Evolutionary conservation across 2,797 vertebrate genomes (phyloP).

Genomic region (Acanthurus lineatus): DNA sequence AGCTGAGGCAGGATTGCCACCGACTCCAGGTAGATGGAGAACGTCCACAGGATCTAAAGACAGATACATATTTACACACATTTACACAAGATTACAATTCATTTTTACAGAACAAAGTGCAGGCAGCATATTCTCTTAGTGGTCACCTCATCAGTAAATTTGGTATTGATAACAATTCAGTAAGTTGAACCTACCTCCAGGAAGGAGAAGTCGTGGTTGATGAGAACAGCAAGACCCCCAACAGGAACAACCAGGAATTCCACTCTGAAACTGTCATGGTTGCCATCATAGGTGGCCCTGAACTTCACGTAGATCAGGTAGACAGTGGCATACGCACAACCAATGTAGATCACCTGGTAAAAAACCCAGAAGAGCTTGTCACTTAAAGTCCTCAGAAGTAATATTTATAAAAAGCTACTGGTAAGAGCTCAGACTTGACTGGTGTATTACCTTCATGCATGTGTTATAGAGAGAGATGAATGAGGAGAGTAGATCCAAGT

Average conservation of each 20-base stretch:
- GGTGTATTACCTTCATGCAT: slow-evolving; percentile 93
- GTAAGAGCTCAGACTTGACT: neutral
- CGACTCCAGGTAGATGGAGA: slow-evolving; percentile 98
- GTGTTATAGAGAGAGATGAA: slow-evolving; percentile 99
- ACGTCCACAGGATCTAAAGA: slow-evolving; percentile 97
- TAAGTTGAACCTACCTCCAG: slow-evolving; percentile 88
- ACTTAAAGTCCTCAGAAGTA: neutral
- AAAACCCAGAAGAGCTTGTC: neutral
- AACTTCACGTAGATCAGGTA: slow-evolving; percentile 98
- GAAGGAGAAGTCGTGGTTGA: slow-evolving; percentile 97
- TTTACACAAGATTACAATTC: neutral
- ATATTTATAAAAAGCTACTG: neutral
- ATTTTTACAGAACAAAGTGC: neutral
- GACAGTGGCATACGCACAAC: slow-evolving; percentile 93
- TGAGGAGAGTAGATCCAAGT: slow-evolving; percentile 96
- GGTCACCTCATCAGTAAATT: neutral
- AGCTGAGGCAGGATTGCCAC: slow-evolving; percentile 99
- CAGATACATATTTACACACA: neutral
- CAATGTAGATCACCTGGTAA: slow-evolving; percentile 94
- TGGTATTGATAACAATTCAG: neutral
- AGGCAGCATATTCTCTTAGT: neutral
- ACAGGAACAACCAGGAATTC: slow-evolving; percentile 98
- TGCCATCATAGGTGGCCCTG: slow-evolving; percentile 98
- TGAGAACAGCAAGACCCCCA: slow-evolving; percentile 93
- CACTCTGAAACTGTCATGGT: slow-evolving; percentile 96